Base-by-base conservation (phyloP, 2,888 invertebrate genomes). In the Acleris emargana region DNA sequence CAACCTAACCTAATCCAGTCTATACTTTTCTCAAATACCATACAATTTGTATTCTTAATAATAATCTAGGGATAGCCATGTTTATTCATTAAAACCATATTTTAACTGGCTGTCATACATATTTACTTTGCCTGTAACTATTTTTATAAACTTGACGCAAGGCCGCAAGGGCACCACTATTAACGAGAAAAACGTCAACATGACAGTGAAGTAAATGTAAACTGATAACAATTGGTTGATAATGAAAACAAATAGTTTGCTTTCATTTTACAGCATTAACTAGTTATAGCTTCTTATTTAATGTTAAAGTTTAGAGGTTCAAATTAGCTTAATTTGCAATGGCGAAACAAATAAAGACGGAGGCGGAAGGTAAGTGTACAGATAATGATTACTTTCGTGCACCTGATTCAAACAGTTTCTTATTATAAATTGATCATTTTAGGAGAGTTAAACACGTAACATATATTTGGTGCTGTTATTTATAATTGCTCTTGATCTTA, bases 351-450 rank as follows among this genome's bases (percentile, higher is more conserved):
- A 52, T 62, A 9, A 81, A 79, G 73, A 43, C 68, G n/a, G 79
- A 78, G 50, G 61, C 67, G 5, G 82, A 83, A 72, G 83, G 86
- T 84, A 72, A 75, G 85, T 73, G 38, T 38, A 13, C 38, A 38
- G 13, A 13, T 38, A 38, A 13, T 38, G 3, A 38, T 38, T 9
- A 11, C 38, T 13, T 13, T 38, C 13, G 11, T 38, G 38, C 0
- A 4, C 38, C 38, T 38, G 4, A 38, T 38, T 38, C 5, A 13
- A 4, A 38, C 38, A 38, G 13, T 13, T 25, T 38, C 13, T 38
- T 38, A 9, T 13, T 38, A 13, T 38, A 13, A 13, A 9, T 38
- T 38, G 11, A 38, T 13, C 38, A 13, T 38, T 38, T 38, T 38
- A 38, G 13, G 38, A 13, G 13, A 13, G 13, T 38, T 9, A 38